Evolutionary conservation across 2,113 vertebrate genomes (phyloP), one percentile per base, ranked within the genome.

Genomic region (Lophotis ruficrista): DNA sequence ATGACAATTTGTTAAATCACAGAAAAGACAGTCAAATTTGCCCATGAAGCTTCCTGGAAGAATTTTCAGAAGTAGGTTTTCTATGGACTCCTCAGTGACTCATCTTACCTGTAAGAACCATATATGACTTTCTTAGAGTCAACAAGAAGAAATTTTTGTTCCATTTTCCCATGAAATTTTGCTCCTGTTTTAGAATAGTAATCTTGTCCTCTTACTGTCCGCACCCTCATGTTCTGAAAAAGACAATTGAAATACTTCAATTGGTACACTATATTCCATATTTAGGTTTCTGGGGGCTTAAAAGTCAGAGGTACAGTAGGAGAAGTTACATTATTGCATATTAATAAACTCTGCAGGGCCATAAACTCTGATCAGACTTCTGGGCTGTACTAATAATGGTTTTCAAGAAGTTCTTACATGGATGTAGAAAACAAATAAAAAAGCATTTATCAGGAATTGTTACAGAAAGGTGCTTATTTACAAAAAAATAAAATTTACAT

Each of bases 31-130:
- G 72, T 31, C 1, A 65, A 65, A 91, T 77, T 72, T 77, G 30
- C 8, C 23, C 31, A 47, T 25, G 6, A 22, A 43, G 8, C 60
- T 81, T 9, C n/a, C 76, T 64, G 14, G 24, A 81, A 84, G 13
- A 84, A 92, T 48, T 81, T 89, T 94, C 24, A 78, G 38, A 78
- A 86, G 78, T 3, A 81, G 20, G 3, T 50, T 77, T 89, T 47
- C 37, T 62, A n/a, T 0, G 3, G 61, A 58, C 11, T 92, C 7
- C 60, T 61, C 48, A 56, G 64, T 58, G 35, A 83, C 41, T 69
- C 21, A 71, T 87, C 96, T 98, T 98, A 99, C 99, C 99, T 99
- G 98, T 99, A 99, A 89, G 99, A 99, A 88, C 99, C 99, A 75
- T 99, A 99, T 91, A 99, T 96, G 33, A 98, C 99, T 86, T 98